Evolutionary conservation across 2,888 invertebrate species (phyloP).

Genomic region (Hydraecia micacea): DNA sequence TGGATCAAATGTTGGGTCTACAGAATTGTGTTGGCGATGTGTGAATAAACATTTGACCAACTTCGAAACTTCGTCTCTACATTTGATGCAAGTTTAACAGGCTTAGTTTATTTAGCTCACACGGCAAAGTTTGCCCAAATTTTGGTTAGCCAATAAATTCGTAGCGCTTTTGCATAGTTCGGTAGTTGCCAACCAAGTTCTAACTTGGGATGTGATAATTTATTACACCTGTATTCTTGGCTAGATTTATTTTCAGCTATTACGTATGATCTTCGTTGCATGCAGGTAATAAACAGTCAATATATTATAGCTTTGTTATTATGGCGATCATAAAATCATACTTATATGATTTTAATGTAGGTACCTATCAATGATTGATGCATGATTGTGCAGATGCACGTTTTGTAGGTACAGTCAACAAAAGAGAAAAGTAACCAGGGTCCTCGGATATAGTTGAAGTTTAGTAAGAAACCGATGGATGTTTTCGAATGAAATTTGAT

Average conservation of each 20-base stretch:
- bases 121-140: conserved; percentile 27
- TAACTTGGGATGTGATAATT: conserved; percentile 7
- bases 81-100: conserved; percentile 29
- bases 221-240: conserved; percentile 17
- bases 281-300: not conserved
- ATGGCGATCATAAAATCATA: conserved; percentile 18
- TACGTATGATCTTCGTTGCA: not conserved
- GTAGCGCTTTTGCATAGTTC: not conserved
- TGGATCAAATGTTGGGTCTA: conserved; percentile 9
- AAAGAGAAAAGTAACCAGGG: not conserved
- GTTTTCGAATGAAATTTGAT: not conserved
- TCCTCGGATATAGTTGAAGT: not conserved
- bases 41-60: conserved; percentile 21
- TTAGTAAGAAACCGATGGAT: not conserved
- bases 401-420: not conserved
- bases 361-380: conserved; percentile 2
- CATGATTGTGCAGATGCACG: too few relatives aligned
- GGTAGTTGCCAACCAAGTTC: conserved; percentile 17
- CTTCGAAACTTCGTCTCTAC: conserved; percentile 3
- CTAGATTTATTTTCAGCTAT: conserved; percentile 15
- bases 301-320: not conserved
- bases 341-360: conserved; percentile 11
- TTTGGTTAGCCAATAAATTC: conserved; percentile 28
- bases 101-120: conserved; percentile 25
- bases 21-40: not conserved